phyloP scores from a whole-genome alignment of 2,888 invertebrate genomes.

The Philereme vetulata region DNA sequence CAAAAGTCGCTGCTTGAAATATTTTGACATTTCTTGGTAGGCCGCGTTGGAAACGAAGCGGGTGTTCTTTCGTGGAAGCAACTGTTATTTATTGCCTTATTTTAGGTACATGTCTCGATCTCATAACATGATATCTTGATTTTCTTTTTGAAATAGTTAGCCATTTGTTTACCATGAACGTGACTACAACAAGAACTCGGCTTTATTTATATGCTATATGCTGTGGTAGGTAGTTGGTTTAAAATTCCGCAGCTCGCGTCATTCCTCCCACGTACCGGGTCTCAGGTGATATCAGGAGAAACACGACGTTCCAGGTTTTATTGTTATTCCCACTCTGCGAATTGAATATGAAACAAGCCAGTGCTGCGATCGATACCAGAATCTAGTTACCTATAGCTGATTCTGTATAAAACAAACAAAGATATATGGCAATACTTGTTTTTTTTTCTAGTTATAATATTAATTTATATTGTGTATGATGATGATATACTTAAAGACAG shows the following conservation, averaged over 20 bases:
- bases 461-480: too few relatives aligned
- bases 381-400: constrained; percentile 19
- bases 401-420: not conserved
- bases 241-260: constrained; percentile 45
- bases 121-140: constrained; percentile 22
- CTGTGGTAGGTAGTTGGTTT: constrained; percentile 35
- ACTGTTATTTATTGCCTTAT: constrained; percentile 55
- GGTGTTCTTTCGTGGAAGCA: constrained; percentile 67
- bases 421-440: too few relatives aligned
- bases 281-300: constrained; percentile 75
- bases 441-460: too few relatives aligned
- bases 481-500: too few relatives aligned
- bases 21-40: constrained; percentile 80
- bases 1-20: constrained; percentile 67
- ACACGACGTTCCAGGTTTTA: constrained; percentile 72
- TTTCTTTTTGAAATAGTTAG: not conserved
- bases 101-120: constrained; percentile 21
- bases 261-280: constrained; percentile 70
- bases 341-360: constrained; percentile 79
- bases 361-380: constrained; percentile 62
- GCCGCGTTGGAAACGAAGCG: constrained; percentile 48
- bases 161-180: not conserved
- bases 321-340: constrained; percentile 80
- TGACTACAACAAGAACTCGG: not conserved
- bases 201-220: constrained; percentile 6